Base-by-base conservation (phyloP, 2,113 vertebrate species). In the Sphyrna mokarran region DNA sequence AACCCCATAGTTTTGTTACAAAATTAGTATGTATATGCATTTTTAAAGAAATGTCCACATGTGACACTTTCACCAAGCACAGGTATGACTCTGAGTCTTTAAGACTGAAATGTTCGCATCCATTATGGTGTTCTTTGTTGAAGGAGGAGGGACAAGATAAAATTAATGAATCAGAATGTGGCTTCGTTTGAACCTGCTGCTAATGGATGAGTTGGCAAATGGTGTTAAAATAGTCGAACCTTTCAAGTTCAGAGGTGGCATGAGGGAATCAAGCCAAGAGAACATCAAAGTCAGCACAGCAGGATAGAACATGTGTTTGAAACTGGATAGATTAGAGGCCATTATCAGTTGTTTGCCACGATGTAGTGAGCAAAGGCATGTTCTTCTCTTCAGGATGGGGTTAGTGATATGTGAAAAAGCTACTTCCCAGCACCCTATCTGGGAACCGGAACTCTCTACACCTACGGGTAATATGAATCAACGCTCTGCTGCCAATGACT, bases 211-310 rank as follows among this genome's bases (percentile, higher is more conserved):
- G 96, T 97, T 97, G 97, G 97, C 97, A 97, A 96, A 80, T 96
- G 96, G 97, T 96, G 96, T 97, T 97, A 96, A 97, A 96, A 96
- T 96, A 96, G 97, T 96, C 95, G 96, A 96, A 96, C 96, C 97
- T 97, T 97, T 96, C 96, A 97, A 97, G 97, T 98, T 97, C 96
- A 98, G 97, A 97, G 97, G 97, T 97, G 96, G 96, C 97, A 97
- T 97, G 89, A 96, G 96, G 97, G 97, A 97, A 97, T 97, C 96
- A 96, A 97, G 97, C 97, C 97, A 97, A 97, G 97, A 96, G 97
- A 97, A 97, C 97, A 98, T 98, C 97, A 98, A 98, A 98, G 97
- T 97, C 96, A 96, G 96, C 97, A 96, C 97, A 97, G 97, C 97
- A 96, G 97, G 97, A 97, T 96, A 96, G 96, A 97, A 97, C 96